A percentile compares a stretch with the other conserved stretches of the same genome.
These are phyloP conservation scores for Rotaria macrura DNA, from an alignment of 2,888 invertebrate genomes.

Conservation along the genomic window DNA sequence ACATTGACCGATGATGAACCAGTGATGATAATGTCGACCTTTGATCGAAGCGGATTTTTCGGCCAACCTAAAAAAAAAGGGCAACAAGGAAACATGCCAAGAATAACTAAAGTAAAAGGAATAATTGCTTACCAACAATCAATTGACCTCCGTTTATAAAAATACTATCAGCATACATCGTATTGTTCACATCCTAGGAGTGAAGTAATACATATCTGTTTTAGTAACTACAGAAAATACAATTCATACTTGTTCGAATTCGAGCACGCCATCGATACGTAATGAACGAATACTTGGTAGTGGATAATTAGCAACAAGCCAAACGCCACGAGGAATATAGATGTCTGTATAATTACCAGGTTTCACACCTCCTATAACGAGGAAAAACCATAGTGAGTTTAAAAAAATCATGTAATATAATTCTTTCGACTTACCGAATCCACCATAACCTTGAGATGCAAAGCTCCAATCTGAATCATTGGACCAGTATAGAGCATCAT, in stretches of 20 bases:
- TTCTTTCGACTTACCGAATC: not conserved
- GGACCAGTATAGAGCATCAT: slow-evolving; percentile 36
- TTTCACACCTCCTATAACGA: not conserved
- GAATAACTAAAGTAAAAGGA: not conserved
- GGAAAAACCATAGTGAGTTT: too few relatives aligned
- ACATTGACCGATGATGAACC: not conserved
- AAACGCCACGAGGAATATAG: slow-evolving; percentile 36
- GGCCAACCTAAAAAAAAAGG: slow-evolving; percentile 38
- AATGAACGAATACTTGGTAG: slow-evolving; percentile 37
- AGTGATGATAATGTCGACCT: slow-evolving; percentile 35
- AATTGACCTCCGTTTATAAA: slow-evolving; percentile 41
- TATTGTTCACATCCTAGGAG: slow-evolving; percentile 33
- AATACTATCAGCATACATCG: slow-evolving; percentile 38
- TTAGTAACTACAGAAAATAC: not conserved
- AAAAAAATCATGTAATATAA: not conserved
- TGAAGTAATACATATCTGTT: not conserved
- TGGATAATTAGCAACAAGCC: slow-evolving; percentile 37
- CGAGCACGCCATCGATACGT: slow-evolving; percentile 40
- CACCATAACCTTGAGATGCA: slow-evolving; percentile 29
- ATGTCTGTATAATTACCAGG: slow-evolving; percentile 24
- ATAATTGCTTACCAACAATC: slow-evolving; percentile 36
- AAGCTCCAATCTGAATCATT: slow-evolving; percentile 36
- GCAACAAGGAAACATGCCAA: too few relatives aligned
- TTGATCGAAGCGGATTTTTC: slow-evolving; percentile 37
- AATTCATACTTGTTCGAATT: slow-evolving; percentile 36